phyloP scores from a whole-genome alignment of 2,797 vertebrate genomes.

The Macroramphosus scolopax region DNA sequence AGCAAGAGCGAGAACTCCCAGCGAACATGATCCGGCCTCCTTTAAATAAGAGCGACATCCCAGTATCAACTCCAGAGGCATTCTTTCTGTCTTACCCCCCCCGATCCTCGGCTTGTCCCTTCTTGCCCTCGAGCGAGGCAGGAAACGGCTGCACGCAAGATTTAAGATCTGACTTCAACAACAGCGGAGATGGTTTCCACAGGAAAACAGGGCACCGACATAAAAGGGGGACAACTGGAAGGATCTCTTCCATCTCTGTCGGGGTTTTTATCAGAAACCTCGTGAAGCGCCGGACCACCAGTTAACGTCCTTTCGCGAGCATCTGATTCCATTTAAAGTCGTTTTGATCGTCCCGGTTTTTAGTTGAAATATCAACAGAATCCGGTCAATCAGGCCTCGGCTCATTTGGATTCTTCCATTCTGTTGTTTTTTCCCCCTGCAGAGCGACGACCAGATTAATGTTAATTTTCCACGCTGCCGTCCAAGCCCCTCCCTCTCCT shows the following conservation, averaged over 20 bases:
- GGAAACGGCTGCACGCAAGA: conserved; percentile 52
- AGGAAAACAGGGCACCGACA: conserved; percentile 25
- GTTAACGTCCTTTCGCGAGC: too few species aligned
- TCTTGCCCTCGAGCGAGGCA: conserved; percentile 70
- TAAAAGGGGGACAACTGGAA: conserved; percentile 13
- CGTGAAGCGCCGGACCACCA: too few species aligned
- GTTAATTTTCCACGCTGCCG: conserved; percentile 62
- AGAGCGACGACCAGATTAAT: conserved; percentile 58
- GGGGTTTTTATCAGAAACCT: too few species aligned
- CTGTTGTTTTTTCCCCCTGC: conserved; percentile 49
- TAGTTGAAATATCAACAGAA: conserved; percentile 48
- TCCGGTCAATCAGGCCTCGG: conserved; percentile 38
- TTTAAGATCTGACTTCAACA: conserved; percentile 54
- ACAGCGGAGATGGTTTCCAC: conserved; percentile 35
- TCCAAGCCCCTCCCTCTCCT: conserved; percentile 56
- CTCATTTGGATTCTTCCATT: conserved; percentile 31
- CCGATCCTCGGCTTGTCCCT: conserved; percentile 67
- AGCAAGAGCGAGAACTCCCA: too few species aligned
- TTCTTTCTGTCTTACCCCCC: conserved; percentile 63
- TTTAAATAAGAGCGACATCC: conserved; percentile 49
- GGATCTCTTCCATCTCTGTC: conserved; percentile 14
- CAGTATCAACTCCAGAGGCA: conserved; percentile 54
- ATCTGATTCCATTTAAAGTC: conserved; percentile 54
- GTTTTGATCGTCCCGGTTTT: conserved; percentile 47
- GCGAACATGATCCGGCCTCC: conserved; percentile 35